Conservation (phyloP, 2,888 invertebrate genomes). For the Endomychus coccineus region DNA sequence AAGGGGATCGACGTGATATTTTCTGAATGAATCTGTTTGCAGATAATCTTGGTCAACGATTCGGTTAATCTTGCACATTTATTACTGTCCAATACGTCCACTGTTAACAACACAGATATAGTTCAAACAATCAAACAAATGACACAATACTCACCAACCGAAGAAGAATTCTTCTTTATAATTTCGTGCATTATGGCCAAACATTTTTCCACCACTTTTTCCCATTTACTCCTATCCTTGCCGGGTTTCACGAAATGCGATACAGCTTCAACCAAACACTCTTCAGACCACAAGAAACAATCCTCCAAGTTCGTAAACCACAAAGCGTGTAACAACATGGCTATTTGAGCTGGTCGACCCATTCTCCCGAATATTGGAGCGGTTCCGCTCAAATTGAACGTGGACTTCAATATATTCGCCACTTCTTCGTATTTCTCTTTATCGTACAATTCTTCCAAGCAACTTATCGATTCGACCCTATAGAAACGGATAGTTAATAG, state of each 20-base stretch:
- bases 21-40: constrained; percentile 70
- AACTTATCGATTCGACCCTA: constrained; percentile 51
- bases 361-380: constrained; percentile 51
- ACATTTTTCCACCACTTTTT: constrained; percentile 40
- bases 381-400: constrained; percentile 46
- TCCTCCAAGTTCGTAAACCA: constrained; percentile 45
- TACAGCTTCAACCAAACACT: constrained; percentile 66
- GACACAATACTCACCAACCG: constrained; percentile 45
- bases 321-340: constrained; percentile 43
- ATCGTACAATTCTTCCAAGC: constrained; percentile 60
- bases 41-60: constrained; percentile 66
- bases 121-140: constrained; percentile 5
- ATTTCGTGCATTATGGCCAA: constrained; percentile 46
- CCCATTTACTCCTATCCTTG: constrained; percentile 42
- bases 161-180: constrained; percentile 48
- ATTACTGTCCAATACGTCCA: constrained; percentile 48
- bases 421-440: constrained; percentile 59
- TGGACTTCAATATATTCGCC: constrained; percentile 58
- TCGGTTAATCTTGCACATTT: constrained; percentile 62
- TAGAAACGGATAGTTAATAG: constrained; percentile 12
- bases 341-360: constrained; percentile 48
- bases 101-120: constrained; percentile 22
- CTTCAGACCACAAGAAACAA: constrained; percentile 72
- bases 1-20: constrained; percentile 58
- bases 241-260: constrained; percentile 45